A percentile compares a stretch with the other conserved stretches of the same genome.
phyloP scores from a whole-genome alignment of 1,140 invertebrate genomes.

The Ostrea denselamellosa region DNA sequence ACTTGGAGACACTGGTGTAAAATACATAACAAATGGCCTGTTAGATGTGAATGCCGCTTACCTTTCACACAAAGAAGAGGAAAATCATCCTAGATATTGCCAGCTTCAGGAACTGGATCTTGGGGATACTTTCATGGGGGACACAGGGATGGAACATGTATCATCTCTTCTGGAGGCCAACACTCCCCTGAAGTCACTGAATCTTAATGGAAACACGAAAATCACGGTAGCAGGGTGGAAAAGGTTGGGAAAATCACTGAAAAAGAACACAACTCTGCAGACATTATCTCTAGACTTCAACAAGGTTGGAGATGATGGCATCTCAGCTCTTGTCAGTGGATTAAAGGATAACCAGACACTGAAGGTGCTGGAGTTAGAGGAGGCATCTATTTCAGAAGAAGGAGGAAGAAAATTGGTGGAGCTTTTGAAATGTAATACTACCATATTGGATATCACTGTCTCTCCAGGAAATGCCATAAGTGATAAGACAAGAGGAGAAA shows the following conservation, averaged over 20 bases:
- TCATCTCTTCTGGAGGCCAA: constrained; percentile 54
- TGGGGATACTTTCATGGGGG: constrained; percentile 54
- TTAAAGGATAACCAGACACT: constrained; percentile 63
- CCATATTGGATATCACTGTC: constrained; percentile 66
- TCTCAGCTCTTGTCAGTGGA: constrained; percentile 55
- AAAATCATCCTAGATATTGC: constrained; percentile 43
- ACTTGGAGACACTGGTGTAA: constrained; percentile 62
- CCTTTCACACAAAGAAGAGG: constrained; percentile 38
- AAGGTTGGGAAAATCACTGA: constrained; percentile 62
- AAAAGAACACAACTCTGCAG: constrained; percentile 61
- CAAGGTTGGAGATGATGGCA: constrained; percentile 65
- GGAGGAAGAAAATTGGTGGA: constrained; percentile 64
- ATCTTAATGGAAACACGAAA: constrained; percentile 62
- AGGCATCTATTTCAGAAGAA: constrained; percentile 59
- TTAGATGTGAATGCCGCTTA: constrained; percentile 52
- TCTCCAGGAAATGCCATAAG: constrained; percentile 65
- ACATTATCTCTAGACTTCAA: constrained; percentile 66
- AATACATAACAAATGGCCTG: constrained; percentile 56
- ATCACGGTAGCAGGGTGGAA: constrained; percentile 63
- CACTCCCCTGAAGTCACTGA: constrained; percentile 63
- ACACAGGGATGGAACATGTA: constrained; percentile 55
- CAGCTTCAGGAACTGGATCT: constrained; percentile 63
- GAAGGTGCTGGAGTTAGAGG: constrained; percentile 63
- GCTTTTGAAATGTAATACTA: constrained; percentile 66
- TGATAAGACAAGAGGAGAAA: constrained; percentile 57